Evolutionary conservation across 2,797 vertebrate genomes (phyloP).

Genomic region (Oreochromis mossambicus): DNA sequence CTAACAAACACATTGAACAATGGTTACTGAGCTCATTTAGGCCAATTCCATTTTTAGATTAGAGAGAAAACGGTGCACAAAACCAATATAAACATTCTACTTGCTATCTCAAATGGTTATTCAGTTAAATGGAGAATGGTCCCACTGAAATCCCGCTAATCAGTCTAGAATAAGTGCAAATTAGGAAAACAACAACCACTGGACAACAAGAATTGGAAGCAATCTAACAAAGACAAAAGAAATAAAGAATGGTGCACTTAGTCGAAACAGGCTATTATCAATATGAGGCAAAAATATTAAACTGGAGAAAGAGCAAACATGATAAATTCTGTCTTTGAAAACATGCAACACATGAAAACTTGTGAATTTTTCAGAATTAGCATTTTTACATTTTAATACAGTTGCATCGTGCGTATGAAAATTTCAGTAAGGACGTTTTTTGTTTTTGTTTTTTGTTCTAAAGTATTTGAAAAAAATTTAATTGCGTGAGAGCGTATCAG

Average conservation of each 20-base stretch:
- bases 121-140: background rate
- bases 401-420: background rate
- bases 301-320: background rate
- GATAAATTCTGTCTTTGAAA: background rate
- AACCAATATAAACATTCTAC: background rate
- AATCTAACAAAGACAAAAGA: background rate
- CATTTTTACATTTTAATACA: background rate
- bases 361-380: background rate
- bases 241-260: background rate
- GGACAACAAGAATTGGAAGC: background rate
- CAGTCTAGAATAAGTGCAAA: rapidly evolving
- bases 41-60: background rate
- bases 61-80: rapidly evolving
- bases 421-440: background rate
- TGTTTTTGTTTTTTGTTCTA: background rate
- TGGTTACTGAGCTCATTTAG: background rate
- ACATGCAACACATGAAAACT: background rate
- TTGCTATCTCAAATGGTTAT: background rate
- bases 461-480: background rate
- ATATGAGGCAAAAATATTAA: background rate
- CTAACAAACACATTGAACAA: background rate
- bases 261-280: background rate
- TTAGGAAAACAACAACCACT: background rate
- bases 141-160: rapidly evolving
- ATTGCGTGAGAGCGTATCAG: background rate